Evolutionary conservation across 2,113 vertebrate genomes (phyloP).

Genomic region (Dasypus novemcinctus): DNA sequence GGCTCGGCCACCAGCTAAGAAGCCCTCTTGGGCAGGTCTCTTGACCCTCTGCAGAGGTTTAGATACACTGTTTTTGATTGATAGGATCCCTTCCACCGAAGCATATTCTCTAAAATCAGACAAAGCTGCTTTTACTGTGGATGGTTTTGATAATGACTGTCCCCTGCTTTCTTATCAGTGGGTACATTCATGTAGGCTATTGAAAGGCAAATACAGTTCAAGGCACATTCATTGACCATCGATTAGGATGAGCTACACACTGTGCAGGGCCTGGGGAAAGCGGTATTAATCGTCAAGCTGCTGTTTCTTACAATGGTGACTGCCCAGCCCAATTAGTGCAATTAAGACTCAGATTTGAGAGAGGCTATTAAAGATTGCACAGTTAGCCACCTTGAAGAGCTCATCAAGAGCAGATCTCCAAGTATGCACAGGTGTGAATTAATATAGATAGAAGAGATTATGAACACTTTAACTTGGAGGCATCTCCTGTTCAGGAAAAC

Average conservation of each 20-base stretch:
- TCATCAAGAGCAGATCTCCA: slow-evolving; percentile 53
- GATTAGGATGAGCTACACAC: background rate
- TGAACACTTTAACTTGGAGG: background rate
- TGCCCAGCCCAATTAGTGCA: slow-evolving; percentile 44
- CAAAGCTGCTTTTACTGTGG: background rate
- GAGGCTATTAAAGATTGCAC: slow-evolving; percentile 6
- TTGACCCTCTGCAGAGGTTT: background rate
- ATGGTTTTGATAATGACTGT: background rate
- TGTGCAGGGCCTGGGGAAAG: background rate
- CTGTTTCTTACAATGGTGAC: background rate
- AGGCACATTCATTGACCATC: accelerated
- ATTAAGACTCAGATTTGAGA: slow-evolving; percentile 49
- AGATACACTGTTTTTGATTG: background rate
- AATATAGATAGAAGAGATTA: background rate
- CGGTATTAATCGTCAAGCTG: background rate
- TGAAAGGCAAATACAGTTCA: background rate
- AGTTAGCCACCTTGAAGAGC: slow-evolving; percentile 54
- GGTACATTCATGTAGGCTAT: background rate
- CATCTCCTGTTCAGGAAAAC: slow-evolving; percentile 9
- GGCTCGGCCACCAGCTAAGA: background rate
- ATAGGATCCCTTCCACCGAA: background rate
- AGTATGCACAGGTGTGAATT: slow-evolving; percentile 51
- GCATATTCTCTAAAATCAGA: background rate
- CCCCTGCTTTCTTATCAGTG: background rate
- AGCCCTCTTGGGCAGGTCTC: background rate